Evolutionary conservation across 2,797 vertebrate genomes (phyloP).

Genomic region (Onychomys leucogaster): DNA sequence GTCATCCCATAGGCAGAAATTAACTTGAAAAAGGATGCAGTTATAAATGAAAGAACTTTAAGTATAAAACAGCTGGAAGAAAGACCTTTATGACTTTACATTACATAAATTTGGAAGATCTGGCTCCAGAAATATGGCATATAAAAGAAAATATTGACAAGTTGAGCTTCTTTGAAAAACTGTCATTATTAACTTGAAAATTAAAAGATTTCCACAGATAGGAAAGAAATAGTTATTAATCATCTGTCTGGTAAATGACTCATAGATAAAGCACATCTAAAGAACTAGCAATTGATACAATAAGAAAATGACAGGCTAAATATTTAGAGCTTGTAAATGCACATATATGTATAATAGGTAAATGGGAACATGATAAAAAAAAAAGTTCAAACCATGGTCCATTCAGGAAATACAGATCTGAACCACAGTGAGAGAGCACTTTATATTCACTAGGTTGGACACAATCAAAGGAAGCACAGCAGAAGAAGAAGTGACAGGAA

Average conservation of each 20-base stretch:
- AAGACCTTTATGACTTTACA: background rate
- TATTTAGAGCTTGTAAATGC: background rate
- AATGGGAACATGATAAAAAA: constrained; percentile 11
- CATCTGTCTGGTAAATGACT: background rate
- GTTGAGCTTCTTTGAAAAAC: background rate
- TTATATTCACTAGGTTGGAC: background rate
- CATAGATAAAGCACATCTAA: background rate
- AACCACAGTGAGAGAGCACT: background rate
- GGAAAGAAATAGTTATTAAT: background rate
- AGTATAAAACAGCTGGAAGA: background rate
- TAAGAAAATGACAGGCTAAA: constrained; percentile 1
- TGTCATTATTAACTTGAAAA: background rate
- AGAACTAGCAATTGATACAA: background rate
- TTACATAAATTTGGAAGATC: background rate
- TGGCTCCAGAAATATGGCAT: background rate
- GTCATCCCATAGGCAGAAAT: background rate
- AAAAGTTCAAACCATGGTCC: background rate
- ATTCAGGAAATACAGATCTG: constrained; percentile 44
- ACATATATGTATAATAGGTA: background rate
- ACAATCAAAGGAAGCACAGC: background rate
- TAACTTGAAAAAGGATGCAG: background rate
- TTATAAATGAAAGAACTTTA: background rate
- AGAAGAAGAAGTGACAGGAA: background rate
- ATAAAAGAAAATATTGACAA: constrained; percentile 14
- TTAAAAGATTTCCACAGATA: background rate